Evolutionary conservation across 2,113 vertebrate genomes (phyloP).

Genomic region (Caranx melampygus): DNA sequence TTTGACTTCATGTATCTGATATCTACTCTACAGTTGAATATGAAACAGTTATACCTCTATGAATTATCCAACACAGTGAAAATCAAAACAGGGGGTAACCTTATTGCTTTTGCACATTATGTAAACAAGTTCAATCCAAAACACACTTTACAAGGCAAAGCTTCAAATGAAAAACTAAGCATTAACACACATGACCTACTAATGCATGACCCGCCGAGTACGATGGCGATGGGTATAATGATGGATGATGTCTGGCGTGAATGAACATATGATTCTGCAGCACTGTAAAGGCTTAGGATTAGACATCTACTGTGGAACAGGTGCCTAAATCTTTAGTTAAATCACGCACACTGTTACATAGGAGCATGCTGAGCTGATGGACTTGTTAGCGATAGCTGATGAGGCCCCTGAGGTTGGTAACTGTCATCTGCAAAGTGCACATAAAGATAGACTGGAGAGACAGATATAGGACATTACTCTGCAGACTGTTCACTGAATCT

Average conservation of each 20-base stretch:
- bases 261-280: not conserved
- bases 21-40: not conserved
- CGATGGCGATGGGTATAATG: not conserved
- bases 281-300: not conserved
- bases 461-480: conserved; percentile 56
- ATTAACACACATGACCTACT: not conserved
- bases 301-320: not conserved
- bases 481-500: conserved; percentile 28
- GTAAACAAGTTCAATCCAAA: not conserved
- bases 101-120: not conserved
- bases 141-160: not conserved
- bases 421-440: conserved; percentile 42
- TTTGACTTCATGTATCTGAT: not conserved
- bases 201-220: not conserved
- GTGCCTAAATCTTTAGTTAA: conserved; percentile 4
- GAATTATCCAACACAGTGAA: not conserved
- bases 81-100: not conserved
- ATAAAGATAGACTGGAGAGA: conserved; percentile 37
- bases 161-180: not conserved
- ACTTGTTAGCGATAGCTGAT: conserved; percentile 20
- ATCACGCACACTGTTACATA: conserved; percentile 6
- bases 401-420: conserved; percentile 6
- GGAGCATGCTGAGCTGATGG: conserved; percentile 17
- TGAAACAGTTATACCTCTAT: not conserved
- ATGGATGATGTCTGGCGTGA: not conserved